Evolutionary conservation across 2,888 invertebrate genomes (phyloP), one percentile per base, ranked within the genome.

Genomic region (Drosophila monieri): DNA sequence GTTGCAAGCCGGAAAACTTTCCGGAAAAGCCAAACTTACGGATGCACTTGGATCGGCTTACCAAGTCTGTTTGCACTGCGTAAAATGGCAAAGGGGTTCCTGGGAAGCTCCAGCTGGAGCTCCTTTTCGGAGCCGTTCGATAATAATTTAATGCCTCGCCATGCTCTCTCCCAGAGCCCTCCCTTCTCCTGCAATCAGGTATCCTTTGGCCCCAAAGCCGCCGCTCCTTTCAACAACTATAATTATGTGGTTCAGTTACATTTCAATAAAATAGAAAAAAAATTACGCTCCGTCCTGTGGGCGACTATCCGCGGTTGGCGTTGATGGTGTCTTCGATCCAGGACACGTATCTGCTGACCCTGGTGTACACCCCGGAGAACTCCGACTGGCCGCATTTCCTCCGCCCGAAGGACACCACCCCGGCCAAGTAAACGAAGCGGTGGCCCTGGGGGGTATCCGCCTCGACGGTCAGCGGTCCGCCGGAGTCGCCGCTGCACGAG

Each of bases 401-500:
- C 10, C 53, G 55, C 5, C 81, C 81, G 5, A 46, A 80, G 1
- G 81, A 83, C 1, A 83, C 81, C 12, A 83, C 66, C 5, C 81
- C 81, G 1, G 73, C 87, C 18, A 70, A 27, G 15, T 80, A 84
- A 15, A 73, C 78, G 18, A 52, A 76, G 0, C 67, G 67, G 27
- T 78, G 44, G 8, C 59, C 47, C 5, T 47, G 44, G 5, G 59
- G 53, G 2, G 70, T 66, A 6, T 15, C 61, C 0, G 46, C 59
- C 46, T 77, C 86, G 2, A 59, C 53, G 43, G 87, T 83, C 2
- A 94, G 89, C 0, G 94, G 94, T 0, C 94, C 94, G 10, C 94
- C 94, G 46, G 94, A 94, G 77, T 94, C 94, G 1, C 94, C 94
- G 10, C 91, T 80, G 58, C 94, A 94, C 2, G 90, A 86, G 78